phyloP scores from a whole-genome alignment of 2,113 vertebrate species.

The Eurystomus gularis region DNA sequence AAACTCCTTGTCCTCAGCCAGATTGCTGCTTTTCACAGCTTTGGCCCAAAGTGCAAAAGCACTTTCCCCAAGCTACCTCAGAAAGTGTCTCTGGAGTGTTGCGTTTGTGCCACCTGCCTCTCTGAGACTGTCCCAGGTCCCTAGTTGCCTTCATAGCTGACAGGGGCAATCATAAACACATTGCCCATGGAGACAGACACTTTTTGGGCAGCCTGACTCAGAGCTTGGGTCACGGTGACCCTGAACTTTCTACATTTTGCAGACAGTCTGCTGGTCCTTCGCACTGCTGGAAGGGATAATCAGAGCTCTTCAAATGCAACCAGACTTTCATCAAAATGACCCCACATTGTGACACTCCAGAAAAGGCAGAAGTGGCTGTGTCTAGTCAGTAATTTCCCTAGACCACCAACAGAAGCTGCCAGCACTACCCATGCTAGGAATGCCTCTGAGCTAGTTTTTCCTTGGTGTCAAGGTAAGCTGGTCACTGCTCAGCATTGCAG shows the following conservation, averaged over 20 bases:
- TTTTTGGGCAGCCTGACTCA: not conserved
- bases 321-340: not conserved
- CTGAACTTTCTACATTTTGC: not conserved
- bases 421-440: not conserved
- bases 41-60: not conserved
- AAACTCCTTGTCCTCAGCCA: not conserved
- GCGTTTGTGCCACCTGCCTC: not conserved
- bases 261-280: not conserved
- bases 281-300: not conserved
- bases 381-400: not conserved
- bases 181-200: accelerated
- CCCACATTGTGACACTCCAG: not conserved
- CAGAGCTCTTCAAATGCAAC: not conserved
- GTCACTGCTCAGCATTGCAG: not conserved
- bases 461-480: not conserved
- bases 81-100: not conserved
- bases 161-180: not conserved
- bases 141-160: not conserved
- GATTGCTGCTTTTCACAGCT: not conserved
- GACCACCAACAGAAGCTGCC: not conserved
- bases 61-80: not conserved
- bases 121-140: not conserved
- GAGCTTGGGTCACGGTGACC: not conserved
- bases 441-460: not conserved
- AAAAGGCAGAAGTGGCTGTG: accelerated